These are phyloP conservation scores for Drosophila heteroneura DNA, from an alignment of 2,888 invertebrate genomes.

Conservation along the genomic window DNA sequence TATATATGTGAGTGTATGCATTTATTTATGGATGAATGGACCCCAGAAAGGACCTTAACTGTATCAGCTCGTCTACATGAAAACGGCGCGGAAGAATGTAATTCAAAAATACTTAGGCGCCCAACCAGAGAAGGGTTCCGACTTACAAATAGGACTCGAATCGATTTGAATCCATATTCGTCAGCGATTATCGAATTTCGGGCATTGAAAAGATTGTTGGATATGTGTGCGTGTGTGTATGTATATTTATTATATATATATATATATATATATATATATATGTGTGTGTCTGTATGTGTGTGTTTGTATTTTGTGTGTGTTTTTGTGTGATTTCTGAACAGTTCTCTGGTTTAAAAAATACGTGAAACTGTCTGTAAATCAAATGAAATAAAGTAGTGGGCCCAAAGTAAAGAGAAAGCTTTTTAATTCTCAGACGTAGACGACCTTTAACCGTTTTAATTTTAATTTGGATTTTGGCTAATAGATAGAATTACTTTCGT, in stretches of 20 bases:
- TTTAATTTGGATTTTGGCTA: conserved; percentile 11
- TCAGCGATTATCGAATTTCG: conserved; percentile 16
- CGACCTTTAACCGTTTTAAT: not conserved
- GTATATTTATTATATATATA: not conserved
- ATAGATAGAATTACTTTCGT: conserved; percentile 34
- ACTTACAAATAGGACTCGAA: not conserved
- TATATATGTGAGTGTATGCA: conserved; percentile 4
- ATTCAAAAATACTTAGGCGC: not conserved
- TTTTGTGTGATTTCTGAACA: conserved; percentile 28
- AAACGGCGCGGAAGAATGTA: conserved; percentile 13
- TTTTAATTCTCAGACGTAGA: conserved; percentile 11
- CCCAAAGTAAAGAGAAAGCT: conserved; percentile 2
- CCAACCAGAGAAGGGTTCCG: conserved; percentile 25
- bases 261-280: conserved; percentile 4
- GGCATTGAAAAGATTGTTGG: conserved; percentile 45
- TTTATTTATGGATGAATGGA: conserved; percentile 11
- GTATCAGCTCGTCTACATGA: conserved; percentile 27
- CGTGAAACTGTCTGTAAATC: not conserved
- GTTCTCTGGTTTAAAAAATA: conserved; percentile 35
- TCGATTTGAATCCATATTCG: conserved; percentile 10
- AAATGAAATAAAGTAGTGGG: not conserved
- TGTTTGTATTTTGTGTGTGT: conserved; percentile 51
- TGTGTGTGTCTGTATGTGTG: conserved; percentile 30
- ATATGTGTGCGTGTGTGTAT: conserved; percentile 40
- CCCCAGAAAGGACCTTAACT: conserved; percentile 24